A percentile compares a stretch with the other conserved stretches of the same genome.
Evolutionary conservation across 2,797 vertebrate genomes (phyloP).

Genomic region (Aulostomus chinensis): DNA sequence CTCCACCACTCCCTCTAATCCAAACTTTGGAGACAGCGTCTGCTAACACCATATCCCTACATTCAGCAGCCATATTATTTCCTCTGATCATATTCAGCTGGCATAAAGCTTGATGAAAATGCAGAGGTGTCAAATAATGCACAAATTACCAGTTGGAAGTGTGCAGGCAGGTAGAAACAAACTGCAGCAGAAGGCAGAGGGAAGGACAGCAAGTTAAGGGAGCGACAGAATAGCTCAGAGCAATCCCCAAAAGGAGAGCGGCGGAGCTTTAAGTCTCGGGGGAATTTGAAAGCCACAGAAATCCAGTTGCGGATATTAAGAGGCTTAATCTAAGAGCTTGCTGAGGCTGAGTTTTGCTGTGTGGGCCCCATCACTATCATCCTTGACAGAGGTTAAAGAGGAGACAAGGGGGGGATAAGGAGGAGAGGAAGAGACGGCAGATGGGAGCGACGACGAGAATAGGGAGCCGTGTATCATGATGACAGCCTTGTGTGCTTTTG

Average conservation of each 20-base stretch:
- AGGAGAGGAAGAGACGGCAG: constrained; percentile 45
- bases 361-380: constrained; percentile 76
- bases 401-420: constrained; percentile 62
- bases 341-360: constrained; percentile 76
- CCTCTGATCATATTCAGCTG: constrained; percentile 42
- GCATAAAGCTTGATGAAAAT: constrained; percentile 50
- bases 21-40: constrained; percentile 40
- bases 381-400: constrained; percentile 75
- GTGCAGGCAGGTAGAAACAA: constrained; percentile 47
- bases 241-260: constrained; percentile 67
- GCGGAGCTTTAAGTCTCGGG: constrained; percentile 73
- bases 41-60: constrained; percentile 22
- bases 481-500: constrained; percentile 38
- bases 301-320: constrained; percentile 83
- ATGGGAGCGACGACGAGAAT: constrained; percentile 44
- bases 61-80: constrained; percentile 33
- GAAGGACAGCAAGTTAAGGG: constrained; percentile 48
- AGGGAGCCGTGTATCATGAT: constrained; percentile 54
- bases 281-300: constrained; percentile 78
- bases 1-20: too few relatives aligned
- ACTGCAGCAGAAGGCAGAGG: constrained; percentile 23
- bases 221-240: constrained; percentile 61
- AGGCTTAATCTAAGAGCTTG: constrained; percentile 82
- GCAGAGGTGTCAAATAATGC: constrained; percentile 55
- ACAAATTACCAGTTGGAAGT: constrained; percentile 50